Evolutionary conservation across 1,140 invertebrate genomes (phyloP), one percentile per base, ranked within the genome.

Genomic region (Eupristina koningsbergeri): DNA sequence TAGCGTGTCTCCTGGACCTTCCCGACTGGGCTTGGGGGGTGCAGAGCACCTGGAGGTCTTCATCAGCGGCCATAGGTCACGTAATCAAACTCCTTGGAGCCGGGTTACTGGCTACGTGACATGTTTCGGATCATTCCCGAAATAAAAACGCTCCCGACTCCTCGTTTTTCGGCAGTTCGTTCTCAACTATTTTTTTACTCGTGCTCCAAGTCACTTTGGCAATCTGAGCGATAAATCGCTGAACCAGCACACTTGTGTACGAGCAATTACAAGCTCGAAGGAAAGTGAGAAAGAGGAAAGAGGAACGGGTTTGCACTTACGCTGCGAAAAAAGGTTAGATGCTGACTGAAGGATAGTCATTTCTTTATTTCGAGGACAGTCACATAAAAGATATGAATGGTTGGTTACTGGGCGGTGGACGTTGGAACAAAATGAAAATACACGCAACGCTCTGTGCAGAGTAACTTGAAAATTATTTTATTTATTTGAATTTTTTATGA

Each of bases 381-480:
- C n/a, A n/a, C n/a, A n/a, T n/a, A n/a, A n/a, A n/a, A n/a, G 3
- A 58, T 34, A 34, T 26, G 41, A 36, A 31, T 34, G 50, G 26
- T 7, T 31, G 29, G 17, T n/a, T n/a, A n/a, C n/a, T n/a, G 3
- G n/a, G 34, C 67, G 36, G 17, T 22, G 67, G 34, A 41, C 5
- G 2, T 7, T 8, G 13, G 15, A 39, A 26, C 34, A 26, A 8
- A 41, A 41, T n/a, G 17, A 71, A 41, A 71, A 67, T 5, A 41
- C 22, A 19, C n/a, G 67, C n/a, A 41, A 39, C 19, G 36, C 36
- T 71, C 36, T n/a, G 19, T 71, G 19, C 41, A 0, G 36, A 78
- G 22, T 64, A 45, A 31, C 17, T 78, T 61, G 75, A 77, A 77
- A 77, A 77, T 77, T 29, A 39, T 61, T 77, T 78, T 77, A 58